Evolutionary conservation across 2,888 invertebrate species (phyloP).

Genomic region (Loripinus fragilis): DNA sequence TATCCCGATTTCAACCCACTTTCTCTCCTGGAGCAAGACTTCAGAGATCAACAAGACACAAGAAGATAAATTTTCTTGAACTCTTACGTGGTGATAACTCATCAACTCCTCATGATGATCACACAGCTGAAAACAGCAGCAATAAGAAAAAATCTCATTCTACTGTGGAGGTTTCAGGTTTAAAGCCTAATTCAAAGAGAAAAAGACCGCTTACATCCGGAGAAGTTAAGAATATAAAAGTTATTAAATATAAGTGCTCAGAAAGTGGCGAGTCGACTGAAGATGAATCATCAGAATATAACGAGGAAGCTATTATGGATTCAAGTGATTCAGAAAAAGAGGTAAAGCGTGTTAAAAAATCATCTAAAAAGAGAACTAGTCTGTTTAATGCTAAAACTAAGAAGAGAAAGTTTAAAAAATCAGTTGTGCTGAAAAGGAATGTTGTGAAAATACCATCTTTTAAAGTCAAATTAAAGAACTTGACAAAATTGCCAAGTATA

Average conservation of each 20-base stretch:
- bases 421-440: slow-evolving; percentile 1
- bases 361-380: background rate
- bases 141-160: slow-evolving; percentile 14
- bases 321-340: background rate
- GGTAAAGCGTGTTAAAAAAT: background rate
- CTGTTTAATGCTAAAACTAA: background rate
- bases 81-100: slow-evolving; percentile 75
- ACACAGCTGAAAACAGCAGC: background rate
- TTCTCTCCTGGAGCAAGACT: background rate
- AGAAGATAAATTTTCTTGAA: slow-evolving; percentile 80
- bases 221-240: slow-evolving; percentile 29
- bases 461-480: slow-evolving; percentile 2
- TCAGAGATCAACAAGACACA: slow-evolving; percentile 67
- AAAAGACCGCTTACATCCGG: background rate
- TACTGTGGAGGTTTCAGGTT: background rate
- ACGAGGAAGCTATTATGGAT: background rate
- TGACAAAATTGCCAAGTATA: background rate
- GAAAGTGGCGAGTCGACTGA: slow-evolving; percentile 36
- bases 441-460: slow-evolving; percentile 14
- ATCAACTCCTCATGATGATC: slow-evolving; percentile 37
- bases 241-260: slow-evolving; percentile 45
- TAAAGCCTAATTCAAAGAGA: background rate
- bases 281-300: slow-evolving; percentile 1
- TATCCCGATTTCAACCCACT: background rate
- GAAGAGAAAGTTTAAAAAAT: slow-evolving; percentile 8